Base-by-base conservation (phyloP, 2,797 vertebrate genomes). In the Myotis daubentonii region DNA sequence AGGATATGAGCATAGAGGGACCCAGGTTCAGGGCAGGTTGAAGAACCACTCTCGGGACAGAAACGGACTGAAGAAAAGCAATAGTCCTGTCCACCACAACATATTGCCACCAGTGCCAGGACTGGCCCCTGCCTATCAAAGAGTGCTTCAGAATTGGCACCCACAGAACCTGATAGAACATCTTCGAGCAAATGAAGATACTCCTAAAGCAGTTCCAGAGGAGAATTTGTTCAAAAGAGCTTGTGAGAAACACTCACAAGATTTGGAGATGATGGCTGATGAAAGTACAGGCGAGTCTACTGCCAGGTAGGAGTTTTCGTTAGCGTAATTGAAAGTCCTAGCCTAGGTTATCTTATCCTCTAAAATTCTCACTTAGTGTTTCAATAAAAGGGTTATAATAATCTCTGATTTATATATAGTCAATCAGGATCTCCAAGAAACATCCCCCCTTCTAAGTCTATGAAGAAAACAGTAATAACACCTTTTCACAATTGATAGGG, bases 41-140 rank as follows among this genome's bases (percentile, higher is more conserved):
- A 99, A 99, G 98, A 99, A 98, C 98, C 99, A 99, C 97, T 98
- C 99, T 30, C 98, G 99, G 98, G 99, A 99, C 97, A 99, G 99
- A 97, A 98, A 98, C n/a, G 98, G 98, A 95, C 98, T 99, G 93
- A 98, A 99, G 97, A 99, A 99, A 98, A 99, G 84, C 97, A 99
- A 97, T 98, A 99, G 99, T 96, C 99, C 99, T 0, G 98, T 99
- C 87, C 99, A 99, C 98, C 99, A 99, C 98, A 99, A 98, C 95
- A 99, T 99, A 96, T 97, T 99, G 98, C 98, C 98, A 51, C 99
- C 99, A 0, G 99, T 98, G 70, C 98, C 99, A 9, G 99, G 99
- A 96, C 98, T 98, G 19, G 99, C 98, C 84, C 98, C 99, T 75
- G 98, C 97, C 89, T 98, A 98, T 92, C 99, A 98, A 95, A 99